Evolutionary conservation across 92 coral and sea anemone genomes (phyloP).

Genomic region (Meandrina meandrites): DNA sequence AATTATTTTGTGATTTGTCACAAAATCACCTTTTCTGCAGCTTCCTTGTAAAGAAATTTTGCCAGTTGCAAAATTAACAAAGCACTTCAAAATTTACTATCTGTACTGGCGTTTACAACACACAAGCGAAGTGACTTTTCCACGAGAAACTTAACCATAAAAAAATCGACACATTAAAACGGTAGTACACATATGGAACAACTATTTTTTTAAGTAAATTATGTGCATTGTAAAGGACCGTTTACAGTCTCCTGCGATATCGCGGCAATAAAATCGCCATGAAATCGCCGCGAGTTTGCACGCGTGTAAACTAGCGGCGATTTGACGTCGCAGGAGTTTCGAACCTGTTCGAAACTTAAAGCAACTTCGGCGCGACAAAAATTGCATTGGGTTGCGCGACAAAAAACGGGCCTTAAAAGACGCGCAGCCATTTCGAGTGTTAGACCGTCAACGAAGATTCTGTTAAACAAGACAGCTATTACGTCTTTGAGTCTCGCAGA

Average conservation of each 20-base stretch:
- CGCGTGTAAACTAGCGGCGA: no score
- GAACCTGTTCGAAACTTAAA: no score
- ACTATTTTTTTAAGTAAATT: background rate
- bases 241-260: no score
- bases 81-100: background rate
- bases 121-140: background rate
- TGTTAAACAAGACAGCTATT: background rate
- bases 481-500: background rate
- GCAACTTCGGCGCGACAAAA: no score
- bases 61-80: background rate
- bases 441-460: background rate
- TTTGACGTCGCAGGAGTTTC: no score
- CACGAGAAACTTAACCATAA: background rate
- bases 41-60: background rate
- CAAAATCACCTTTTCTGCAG: no score
- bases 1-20: background rate
- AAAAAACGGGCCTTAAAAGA: no score
- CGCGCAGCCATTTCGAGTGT: background rate
- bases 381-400: no score
- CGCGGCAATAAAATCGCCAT: no score
- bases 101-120: background rate
- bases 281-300: no score
- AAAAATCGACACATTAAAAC: background rate
- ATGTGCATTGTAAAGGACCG: background rate
- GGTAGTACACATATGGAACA: background rate